Evolutionary conservation across 2,888 invertebrate genomes (phyloP).

Genomic region (Marasmarcha lunaedactyla): DNA sequence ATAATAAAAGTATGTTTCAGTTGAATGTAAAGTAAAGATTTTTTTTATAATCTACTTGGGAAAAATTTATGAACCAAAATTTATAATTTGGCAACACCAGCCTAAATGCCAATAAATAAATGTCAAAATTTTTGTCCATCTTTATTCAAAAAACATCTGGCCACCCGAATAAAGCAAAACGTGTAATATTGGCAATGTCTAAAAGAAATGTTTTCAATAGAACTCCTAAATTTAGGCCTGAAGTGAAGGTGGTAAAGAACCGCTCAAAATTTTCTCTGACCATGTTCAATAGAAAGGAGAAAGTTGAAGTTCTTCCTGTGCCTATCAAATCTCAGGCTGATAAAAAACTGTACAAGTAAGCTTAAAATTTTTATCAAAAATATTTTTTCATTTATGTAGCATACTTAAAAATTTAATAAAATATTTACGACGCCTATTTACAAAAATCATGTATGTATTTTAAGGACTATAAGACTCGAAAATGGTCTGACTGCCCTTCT

Average conservation of each 20-base stretch:
- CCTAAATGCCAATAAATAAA: conserved; percentile 19
- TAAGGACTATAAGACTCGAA: conserved; percentile 72
- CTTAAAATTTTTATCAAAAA: conserved; percentile 5
- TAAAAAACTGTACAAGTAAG: conserved; percentile 82
- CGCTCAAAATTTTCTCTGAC: conserved; percentile 25
- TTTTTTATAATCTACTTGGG: too few species aligned
- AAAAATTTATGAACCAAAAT: too few species aligned
- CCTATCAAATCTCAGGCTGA: conserved; percentile 82
- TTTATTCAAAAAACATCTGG: conserved; percentile 55
- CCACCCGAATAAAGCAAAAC: conserved; percentile 29
- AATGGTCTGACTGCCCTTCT: conserved; percentile 81
- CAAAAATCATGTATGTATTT: too few species aligned
- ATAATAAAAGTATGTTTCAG: too few species aligned
- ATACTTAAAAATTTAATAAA: too few species aligned
- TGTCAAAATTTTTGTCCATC: conserved; percentile 59
- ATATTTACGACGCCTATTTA: too few species aligned
- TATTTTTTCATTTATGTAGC: background rate
- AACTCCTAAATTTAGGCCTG: conserved; percentile 51
- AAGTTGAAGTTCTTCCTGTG: conserved; percentile 53
- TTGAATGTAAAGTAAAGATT: too few species aligned
- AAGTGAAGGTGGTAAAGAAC: conserved; percentile 37
- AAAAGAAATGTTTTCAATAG: conserved; percentile 47
- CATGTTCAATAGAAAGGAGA: conserved; percentile 37
- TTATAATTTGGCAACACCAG: too few species aligned
- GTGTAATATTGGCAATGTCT: conserved; percentile 35